Percentiles rank a stretch among this genome's conserved stretches.
phyloP scores from a whole-genome alignment of 2,888 invertebrate genomes.

The Amiota communis region DNA sequence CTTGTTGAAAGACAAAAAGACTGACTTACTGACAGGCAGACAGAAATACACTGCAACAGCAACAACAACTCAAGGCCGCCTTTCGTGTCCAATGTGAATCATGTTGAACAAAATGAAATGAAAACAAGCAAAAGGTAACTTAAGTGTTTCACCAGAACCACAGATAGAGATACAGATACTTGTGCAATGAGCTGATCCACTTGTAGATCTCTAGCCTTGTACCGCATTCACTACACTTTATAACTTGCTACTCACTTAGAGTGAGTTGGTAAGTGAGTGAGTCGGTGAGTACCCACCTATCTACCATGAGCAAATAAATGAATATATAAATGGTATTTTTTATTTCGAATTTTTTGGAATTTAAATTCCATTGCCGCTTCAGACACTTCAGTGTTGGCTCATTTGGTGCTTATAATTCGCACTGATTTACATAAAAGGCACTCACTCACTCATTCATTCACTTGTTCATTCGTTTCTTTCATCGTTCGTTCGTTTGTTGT shows the following conservation, averaged over 20 bases:
- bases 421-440: conserved; percentile 56
- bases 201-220: no score
- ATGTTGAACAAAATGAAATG: no score
- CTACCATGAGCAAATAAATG: conserved; percentile 28
- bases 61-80: not conserved
- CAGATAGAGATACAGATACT: not conserved
- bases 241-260: no score
- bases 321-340: conserved; percentile 48
- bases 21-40: no score
- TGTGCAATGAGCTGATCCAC: no score
- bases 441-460: conserved; percentile 50
- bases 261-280: no score
- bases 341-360: not conserved
- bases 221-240: no score
- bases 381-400: conserved; percentile 40
- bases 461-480: conserved; percentile 37
- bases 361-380: conserved; percentile 21
- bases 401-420: conserved; percentile 52
- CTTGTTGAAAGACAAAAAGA: conserved; percentile 14
- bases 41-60: not conserved
- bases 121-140: not conserved
- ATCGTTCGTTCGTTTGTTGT: no score
- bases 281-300: no score
- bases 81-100: not conserved
- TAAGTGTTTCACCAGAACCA: not conserved